These are phyloP conservation scores for Machimus atricapillus DNA, from an alignment of 2,888 invertebrate genomes.

Conservation along the genomic window DNA sequence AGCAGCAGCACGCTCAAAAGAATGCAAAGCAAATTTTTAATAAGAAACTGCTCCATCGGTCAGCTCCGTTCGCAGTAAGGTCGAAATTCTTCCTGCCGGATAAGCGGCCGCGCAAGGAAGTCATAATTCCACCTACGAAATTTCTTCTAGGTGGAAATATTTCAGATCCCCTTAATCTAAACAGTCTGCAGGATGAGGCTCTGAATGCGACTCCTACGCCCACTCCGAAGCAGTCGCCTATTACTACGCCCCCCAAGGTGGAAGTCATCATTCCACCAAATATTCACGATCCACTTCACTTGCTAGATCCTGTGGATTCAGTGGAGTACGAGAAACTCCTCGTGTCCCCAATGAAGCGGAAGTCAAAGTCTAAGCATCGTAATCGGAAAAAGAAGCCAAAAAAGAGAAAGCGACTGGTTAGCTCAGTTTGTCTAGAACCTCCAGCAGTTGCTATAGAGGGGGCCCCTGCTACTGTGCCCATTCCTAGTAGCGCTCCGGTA, in stretches of 20 bases:
- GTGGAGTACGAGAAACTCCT: conserved; percentile 83
- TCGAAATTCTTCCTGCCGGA: conserved; percentile 79
- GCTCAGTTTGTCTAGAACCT: conserved; percentile 4
- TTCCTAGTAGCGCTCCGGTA: background rate
- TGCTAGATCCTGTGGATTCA: conserved; percentile 80
- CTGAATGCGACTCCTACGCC: conserved; percentile 88
- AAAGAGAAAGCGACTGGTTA: conserved; percentile 57
- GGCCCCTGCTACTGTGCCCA: background rate
- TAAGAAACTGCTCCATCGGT: conserved; percentile 20
- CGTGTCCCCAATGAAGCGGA: conserved; percentile 72
- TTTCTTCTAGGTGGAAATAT: conserved; percentile 95
- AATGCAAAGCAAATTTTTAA: conserved; percentile 38
- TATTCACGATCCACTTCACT: conserved; percentile 88
- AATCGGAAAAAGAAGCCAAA: conserved; percentile 72
- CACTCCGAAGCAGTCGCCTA: conserved; percentile 77
- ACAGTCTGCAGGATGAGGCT: conserved; percentile 85
- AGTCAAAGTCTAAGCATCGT: conserved; percentile 65
- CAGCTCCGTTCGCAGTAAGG: conserved; percentile 50
- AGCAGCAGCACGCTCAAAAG: conserved; percentile 29
- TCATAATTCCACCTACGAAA: conserved; percentile 87
- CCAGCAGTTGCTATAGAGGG: background rate
- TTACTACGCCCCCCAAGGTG: conserved; percentile 69
- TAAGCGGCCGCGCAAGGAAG: conserved; percentile 76
- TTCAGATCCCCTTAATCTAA: conserved; percentile 91
- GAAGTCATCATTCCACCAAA: conserved; percentile 93